phyloP scores from a whole-genome alignment of 2,888 invertebrate species.

The Drosophila kanekoi region DNA sequence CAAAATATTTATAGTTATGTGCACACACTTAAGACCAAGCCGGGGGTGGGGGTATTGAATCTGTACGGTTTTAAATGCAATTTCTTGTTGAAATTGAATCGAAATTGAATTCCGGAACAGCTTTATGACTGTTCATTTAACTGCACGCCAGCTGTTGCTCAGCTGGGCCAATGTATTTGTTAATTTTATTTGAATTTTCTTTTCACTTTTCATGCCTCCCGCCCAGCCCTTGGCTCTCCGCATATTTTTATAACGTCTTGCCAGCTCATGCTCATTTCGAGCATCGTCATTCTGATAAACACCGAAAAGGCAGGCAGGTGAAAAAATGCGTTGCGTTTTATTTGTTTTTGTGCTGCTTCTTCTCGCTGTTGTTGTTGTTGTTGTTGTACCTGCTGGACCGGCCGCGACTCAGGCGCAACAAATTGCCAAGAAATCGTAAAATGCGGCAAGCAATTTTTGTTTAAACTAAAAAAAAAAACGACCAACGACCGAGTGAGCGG shows the following conservation, averaged over 20 bases:
- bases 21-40: constrained; percentile 29
- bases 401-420: constrained; percentile 57
- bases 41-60: constrained; percentile 44
- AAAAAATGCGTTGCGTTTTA: constrained; percentile 64
- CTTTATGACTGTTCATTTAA: constrained; percentile 38
- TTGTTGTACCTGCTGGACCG: constrained; percentile 29
- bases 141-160: constrained; percentile 36
- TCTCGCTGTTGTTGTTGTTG: background rate
- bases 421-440: constrained; percentile 76
- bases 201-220: constrained; percentile 25
- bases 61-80: constrained; percentile 32
- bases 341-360: constrained; percentile 40
- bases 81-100: constrained; percentile 11
- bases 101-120: constrained; percentile 36
- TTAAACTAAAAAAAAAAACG: constrained; percentile 61
- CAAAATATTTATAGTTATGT: constrained; percentile 61
- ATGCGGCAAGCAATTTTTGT: constrained; percentile 72
- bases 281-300: constrained; percentile 40
- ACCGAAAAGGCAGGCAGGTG: constrained; percentile 62
- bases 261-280: constrained; percentile 45
- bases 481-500: constrained; percentile 36
- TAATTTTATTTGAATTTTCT: constrained; percentile 62
- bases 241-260: constrained; percentile 48
- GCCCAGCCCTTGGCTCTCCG: background rate
- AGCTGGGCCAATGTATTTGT: constrained; percentile 39